Evolutionary conservation across 2,888 invertebrate species (phyloP).

Genomic region (Tyria jacobaeae): DNA sequence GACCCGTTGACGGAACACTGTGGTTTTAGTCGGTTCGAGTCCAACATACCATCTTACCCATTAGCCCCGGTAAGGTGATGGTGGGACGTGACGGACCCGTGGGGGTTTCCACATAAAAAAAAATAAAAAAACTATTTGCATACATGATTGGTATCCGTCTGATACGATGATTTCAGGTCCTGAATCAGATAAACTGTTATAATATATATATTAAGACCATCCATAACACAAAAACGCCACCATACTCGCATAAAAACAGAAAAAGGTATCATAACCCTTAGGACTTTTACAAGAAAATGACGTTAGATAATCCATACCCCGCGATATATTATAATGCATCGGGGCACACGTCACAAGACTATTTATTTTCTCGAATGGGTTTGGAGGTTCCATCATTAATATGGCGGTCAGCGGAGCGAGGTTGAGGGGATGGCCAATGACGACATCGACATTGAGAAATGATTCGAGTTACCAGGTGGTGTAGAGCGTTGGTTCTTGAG

Average conservation of each 20-base stretch:
- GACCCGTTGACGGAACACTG: no score
- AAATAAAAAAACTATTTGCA: no score
- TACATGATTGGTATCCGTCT: no score
- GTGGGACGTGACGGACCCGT: no score
- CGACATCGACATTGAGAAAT: slow-evolving; percentile 78
- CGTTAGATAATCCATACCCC: slow-evolving; percentile 65
- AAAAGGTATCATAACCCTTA: slow-evolving; percentile 46
- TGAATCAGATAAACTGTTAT: slow-evolving; percentile 19
- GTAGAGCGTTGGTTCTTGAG: slow-evolving; percentile 8
- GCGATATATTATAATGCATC: slow-evolving; percentile 82
- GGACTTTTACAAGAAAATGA: slow-evolving; percentile 63
- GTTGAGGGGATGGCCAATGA: slow-evolving; percentile 68
- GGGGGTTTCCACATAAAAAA: no score
- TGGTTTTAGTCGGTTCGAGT: no score
- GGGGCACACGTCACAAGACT: slow-evolving; percentile 76
- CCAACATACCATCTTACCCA: no score
- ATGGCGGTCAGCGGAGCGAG: slow-evolving; percentile 75
- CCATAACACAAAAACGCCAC: slow-evolving; percentile 41
- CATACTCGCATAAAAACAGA: slow-evolving; percentile 31
- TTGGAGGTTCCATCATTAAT: slow-evolving; percentile 77
- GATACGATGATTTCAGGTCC: no score
- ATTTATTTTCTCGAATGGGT: slow-evolving; percentile 78
- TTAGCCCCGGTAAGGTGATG: no score
- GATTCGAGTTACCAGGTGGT: slow-evolving; percentile 65
- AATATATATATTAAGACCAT: no score